These are phyloP conservation scores for Vidua macroura DNA, from an alignment of 2,113 vertebrate genomes.

Conservation along the genomic window DNA sequence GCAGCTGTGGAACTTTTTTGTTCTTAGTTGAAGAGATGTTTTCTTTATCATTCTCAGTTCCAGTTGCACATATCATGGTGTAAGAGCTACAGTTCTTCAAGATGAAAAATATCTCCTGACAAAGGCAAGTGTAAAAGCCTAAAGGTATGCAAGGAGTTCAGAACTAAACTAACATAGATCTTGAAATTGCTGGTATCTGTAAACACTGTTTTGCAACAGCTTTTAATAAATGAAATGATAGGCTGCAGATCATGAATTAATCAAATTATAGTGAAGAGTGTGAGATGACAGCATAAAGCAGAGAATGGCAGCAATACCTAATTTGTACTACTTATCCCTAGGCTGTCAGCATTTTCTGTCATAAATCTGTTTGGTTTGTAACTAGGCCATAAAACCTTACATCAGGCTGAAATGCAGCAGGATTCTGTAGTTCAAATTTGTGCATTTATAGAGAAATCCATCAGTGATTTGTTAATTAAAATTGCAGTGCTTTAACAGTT, in stretches of 20 bases:
- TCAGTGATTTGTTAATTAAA: slow-evolving; percentile 8
- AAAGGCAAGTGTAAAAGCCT: slow-evolving; percentile 24
- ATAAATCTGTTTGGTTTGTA: slow-evolving; percentile 32
- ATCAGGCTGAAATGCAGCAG: not conserved
- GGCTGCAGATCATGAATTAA: not conserved
- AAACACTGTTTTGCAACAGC: slow-evolving; percentile 20
- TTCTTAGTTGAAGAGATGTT: not conserved
- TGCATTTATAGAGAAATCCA: not conserved
- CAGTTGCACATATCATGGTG: not conserved
- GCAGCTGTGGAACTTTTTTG: not conserved
- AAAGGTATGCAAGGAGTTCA: slow-evolving; percentile 1
- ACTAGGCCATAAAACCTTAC: not conserved
- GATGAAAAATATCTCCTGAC: not conserved
- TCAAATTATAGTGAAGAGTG: not conserved
- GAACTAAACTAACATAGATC: not conserved
- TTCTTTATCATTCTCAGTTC: not conserved
- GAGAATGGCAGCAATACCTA: not conserved
- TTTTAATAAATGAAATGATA: slow-evolving; percentile 45
- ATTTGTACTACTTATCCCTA: not conserved
- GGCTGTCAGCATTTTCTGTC: not conserved
- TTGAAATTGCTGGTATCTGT: slow-evolving; percentile 38
- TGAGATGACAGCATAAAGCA: slow-evolving; percentile 13
- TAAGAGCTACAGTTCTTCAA: not conserved
- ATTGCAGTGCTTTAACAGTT: not conserved
- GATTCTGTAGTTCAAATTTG: not conserved